A percentile compares a stretch with the other conserved stretches of the same genome.
Evolutionary conservation across 53 echinoderm and acorn worm species (phyloP).

Genomic region (Glandiceps talaboti): DNA sequence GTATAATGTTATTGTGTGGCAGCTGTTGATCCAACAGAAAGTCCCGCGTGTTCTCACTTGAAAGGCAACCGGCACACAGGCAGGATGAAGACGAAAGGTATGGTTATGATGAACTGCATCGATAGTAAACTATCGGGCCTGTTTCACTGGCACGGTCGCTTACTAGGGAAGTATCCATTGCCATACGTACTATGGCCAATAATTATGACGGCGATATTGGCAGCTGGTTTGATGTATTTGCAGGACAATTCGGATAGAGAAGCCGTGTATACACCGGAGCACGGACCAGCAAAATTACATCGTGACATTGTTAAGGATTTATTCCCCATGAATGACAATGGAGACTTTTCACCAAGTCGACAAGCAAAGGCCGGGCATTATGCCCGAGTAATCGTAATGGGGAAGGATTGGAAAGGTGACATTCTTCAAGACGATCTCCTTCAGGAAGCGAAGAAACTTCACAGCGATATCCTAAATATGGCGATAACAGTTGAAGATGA

Average conservation of each 20-base stretch:
- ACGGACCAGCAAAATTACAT: conserved; percentile 60
- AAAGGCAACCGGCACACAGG: neutral
- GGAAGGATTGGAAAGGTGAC: conserved; percentile 40
- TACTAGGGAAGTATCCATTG: conserved; percentile 50
- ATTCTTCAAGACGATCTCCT: conserved; percentile 48
- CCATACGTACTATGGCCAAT: conserved; percentile 62
- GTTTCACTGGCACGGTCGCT: conserved; percentile 68
- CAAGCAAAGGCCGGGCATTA: conserved; percentile 40
- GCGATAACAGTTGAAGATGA: conserved; percentile 17
- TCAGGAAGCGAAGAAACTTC: conserved; percentile 41
- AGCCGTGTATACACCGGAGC: conserved; percentile 67
- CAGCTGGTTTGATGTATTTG: conserved; percentile 49
- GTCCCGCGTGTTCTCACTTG: neutral
- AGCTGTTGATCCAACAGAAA: neutral
- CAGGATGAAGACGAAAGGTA: neutral
- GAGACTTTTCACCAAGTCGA: conserved; percentile 75
- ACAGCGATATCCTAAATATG: conserved; percentile 25
- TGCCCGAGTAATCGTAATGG: conserved; percentile 41
- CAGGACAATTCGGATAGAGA: conserved; percentile 63
- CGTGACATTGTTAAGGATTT: conserved; percentile 28
- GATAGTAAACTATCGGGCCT: neutral
- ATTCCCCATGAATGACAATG: conserved; percentile 52
- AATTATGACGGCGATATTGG: conserved; percentile 41
- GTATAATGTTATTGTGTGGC: neutral
- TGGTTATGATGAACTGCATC: neutral